Base-by-base conservation (phyloP, 2,797 vertebrate species). In the Anguilla pacifica region DNA sequence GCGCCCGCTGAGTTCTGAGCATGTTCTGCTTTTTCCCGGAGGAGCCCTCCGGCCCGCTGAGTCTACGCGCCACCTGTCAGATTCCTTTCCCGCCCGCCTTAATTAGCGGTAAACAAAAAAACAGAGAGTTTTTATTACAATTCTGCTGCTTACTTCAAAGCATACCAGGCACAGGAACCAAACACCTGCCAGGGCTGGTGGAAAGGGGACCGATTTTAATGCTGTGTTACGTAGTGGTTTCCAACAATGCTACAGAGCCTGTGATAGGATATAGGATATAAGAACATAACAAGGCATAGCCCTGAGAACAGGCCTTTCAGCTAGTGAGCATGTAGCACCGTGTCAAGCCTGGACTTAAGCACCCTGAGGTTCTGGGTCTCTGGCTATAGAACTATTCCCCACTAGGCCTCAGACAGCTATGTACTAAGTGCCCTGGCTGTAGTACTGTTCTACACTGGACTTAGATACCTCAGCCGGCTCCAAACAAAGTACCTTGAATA, bases 61-160 rank as follows among this genome's bases (percentile, higher is more conserved):
- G 85, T 88, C 88, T 86, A 77, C 64, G 17, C 15, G 49, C 85
- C 88, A 83, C 87, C 87, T 88, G 87, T 82, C 64, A 35, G 57
- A 85, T 86, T 51, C 77, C 77, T 83, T 77, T 53, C 19, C 57
- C 25, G 4, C 17, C 55, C 25, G 19, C 35, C 10, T 61, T 88
- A 88, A 88, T 86, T 88, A 49, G 61, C 31, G 35, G 85, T 86
- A 57, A 86, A 88, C 85, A 82, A 70, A 74, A 57, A 77, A 82
- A 86, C 82, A 9, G 31, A 1, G 17, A 83, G 74, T 86, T 74
- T 74, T 74, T 83, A 88, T 61, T 83, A 72, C 79, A 55, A 39
- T 11, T 15, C 82, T 72, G 49, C 49, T 72, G 88, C 82, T 86
- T 83, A 83, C 85, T 83, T 86, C 85, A 88, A 88, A 88, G 85